Conservation (phyloP, 2,888 invertebrate genomes). For the Azorinus chamasolen region DNA sequence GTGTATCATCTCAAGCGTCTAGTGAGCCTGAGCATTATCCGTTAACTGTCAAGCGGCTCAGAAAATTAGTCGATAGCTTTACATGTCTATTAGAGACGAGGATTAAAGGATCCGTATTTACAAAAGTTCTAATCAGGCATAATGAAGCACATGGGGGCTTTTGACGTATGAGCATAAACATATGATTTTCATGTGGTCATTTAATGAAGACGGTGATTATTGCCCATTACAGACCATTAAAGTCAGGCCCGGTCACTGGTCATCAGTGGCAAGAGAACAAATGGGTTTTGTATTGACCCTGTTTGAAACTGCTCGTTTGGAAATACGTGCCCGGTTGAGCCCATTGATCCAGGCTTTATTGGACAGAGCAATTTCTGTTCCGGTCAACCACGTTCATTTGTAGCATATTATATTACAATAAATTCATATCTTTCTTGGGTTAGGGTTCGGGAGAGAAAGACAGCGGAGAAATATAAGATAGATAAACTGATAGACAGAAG, state of each 20-base stretch:
- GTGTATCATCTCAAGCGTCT: not conserved
- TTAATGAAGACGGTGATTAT: slow-evolving; percentile 49
- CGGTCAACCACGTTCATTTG: too few species aligned
- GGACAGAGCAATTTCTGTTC: too few species aligned
- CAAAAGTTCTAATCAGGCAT: slow-evolving; percentile 40
- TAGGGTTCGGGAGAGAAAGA: too few species aligned
- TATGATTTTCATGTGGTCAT: slow-evolving; percentile 64
- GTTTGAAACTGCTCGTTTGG: not conserved
- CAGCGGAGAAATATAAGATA: too few species aligned
- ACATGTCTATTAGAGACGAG: slow-evolving; percentile 30
- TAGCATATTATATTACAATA: too few species aligned
- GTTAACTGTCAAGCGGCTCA: not conserved
- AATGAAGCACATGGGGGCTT: slow-evolving; percentile 21
- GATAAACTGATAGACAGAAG: too few species aligned
- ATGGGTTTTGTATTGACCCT: slow-evolving; percentile 44
- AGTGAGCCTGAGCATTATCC: too few species aligned
- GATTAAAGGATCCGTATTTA: slow-evolving; percentile 1
- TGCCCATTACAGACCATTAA: slow-evolving; percentile 55
- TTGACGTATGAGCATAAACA: slow-evolving; percentile 47
- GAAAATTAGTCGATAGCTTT: slow-evolving; percentile 43
- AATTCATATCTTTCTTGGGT: too few species aligned
- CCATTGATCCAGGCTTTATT: too few species aligned
- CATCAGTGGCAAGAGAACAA: slow-evolving; percentile 37
- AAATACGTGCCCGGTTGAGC: too few species aligned
- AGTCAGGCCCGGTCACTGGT: slow-evolving; percentile 30